Evolutionary conservation across 1,140 invertebrate genomes (phyloP), one percentile per base, ranked within the genome.

Genomic region (Campoletis sonorensis): DNA sequence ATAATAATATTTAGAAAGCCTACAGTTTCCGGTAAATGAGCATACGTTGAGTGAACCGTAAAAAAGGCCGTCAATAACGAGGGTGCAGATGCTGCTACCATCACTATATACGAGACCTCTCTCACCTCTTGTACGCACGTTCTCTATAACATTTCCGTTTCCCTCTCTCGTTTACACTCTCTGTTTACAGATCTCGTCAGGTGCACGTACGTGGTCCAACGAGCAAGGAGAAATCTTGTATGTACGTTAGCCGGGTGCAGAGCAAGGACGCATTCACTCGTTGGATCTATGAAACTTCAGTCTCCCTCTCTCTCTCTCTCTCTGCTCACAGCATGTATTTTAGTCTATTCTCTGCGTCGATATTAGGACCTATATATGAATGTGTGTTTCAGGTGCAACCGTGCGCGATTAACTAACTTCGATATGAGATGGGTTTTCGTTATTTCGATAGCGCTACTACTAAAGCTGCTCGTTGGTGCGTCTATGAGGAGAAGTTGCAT

Each of bases 391-490:
- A 82, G 79, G 84, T 85, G 80, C 84, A 85, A 82, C 82, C 80
- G 80, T 77, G 80, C 84, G 82, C 79, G 70, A 83, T 82, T 85
- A 85, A 85, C 82, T 71, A 78, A 81, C 82, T 82, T 21, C 51
- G 61, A 81, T 80, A 83, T 82, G 82, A 83, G 80, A 76, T 70
- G 80, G 67, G 84, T 72, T 68, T 84, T 85, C 84, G 79, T 85
- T 85, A 85, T 85, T 85, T 85, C 81, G 84, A 85, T 85, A 85
- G 84, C 76, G 79, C 81, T 18, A 67, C 77, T 54, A 58, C 77
- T 40, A 7, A 54, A 70, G 49, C 64, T 82, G 81, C 77, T 79
- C 79, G 80, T 49, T 76, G 79, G 77, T 21, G 80, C 76, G 79
- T 81, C 58, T 72, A 72, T 71, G 81, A 73, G n/a, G 40, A 61